phyloP scores from a whole-genome alignment of 2,888 invertebrate genomes.

The Oeneis ivallda region DNA sequence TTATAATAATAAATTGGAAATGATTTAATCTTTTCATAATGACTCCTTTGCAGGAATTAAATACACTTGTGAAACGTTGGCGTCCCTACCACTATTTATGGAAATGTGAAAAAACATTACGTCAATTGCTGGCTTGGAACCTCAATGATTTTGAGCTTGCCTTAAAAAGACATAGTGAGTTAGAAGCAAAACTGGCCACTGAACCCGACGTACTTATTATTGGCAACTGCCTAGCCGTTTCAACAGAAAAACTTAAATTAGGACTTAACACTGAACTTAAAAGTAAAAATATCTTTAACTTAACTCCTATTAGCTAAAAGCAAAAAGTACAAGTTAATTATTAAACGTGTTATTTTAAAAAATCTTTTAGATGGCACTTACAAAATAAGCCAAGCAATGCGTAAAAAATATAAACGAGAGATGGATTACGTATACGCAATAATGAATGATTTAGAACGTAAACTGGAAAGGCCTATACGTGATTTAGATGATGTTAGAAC shows the following conservation, averaged over 20 bases:
- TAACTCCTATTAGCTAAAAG: neutral
- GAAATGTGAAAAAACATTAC: conserved; percentile 91
- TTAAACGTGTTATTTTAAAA: neutral
- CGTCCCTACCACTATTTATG: conserved; percentile 93
- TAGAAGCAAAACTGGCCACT: conserved; percentile 86
- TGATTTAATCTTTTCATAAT: neutral
- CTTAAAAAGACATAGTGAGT: conserved; percentile 88
- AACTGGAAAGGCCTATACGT: conserved; percentile 92
- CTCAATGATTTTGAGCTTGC: conserved; percentile 89
- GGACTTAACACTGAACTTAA: conserved; percentile 92
- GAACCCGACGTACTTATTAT: conserved; percentile 89
- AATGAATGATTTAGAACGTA: conserved; percentile 95
- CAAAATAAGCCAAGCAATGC: conserved; percentile 92
- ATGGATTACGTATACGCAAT: conserved; percentile 97
- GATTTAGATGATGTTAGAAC: conserved; percentile 96
- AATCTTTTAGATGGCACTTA: conserved; percentile 83
- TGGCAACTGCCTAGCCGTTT: conserved; percentile 88
- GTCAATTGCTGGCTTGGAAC: conserved; percentile 87
- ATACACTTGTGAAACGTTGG: conserved; percentile 91
- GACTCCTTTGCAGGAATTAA: conserved; percentile 85
- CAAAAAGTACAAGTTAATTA: neutral
- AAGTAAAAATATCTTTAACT: conserved; percentile 65
- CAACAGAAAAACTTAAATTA: conserved; percentile 91
- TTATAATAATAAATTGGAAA: neutral
- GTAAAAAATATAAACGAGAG: conserved; percentile 93